A percentile compares a stretch with the other conserved stretches of the same genome.
phyloP scores from a whole-genome alignment of 1,140 invertebrate species.

The Nephotettix cincticeps region DNA sequence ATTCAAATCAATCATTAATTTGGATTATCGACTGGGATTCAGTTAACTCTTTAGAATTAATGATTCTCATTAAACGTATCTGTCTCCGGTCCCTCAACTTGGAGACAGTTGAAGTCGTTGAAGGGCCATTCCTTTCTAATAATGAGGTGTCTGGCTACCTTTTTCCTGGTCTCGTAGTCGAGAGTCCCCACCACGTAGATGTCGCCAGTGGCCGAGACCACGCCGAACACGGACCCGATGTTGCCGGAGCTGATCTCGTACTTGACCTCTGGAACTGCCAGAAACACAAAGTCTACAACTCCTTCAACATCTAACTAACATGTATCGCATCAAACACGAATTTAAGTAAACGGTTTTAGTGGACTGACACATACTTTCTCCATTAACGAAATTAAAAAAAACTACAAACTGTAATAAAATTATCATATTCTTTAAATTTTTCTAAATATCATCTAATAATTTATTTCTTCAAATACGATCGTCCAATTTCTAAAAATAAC shows the following conservation, averaged over 20 bases:
- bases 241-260: background rate
- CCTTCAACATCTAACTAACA: too few relatives aligned
- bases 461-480: too few relatives aligned
- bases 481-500: too few relatives aligned
- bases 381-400: too few relatives aligned
- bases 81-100: background rate
- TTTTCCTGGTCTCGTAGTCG: slow-evolving; percentile 2
- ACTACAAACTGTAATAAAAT: too few relatives aligned
- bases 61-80: background rate
- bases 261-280: background rate
- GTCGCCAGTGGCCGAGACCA: background rate
- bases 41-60: background rate
- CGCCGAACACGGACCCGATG: background rate
- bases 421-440: too few relatives aligned
- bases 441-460: too few relatives aligned
- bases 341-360: too few relatives aligned
- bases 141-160: background rate
- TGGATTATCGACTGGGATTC: background rate
- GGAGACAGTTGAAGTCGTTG: background rate
- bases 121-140: background rate
- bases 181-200: background rate
- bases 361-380: too few relatives aligned
- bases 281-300: too few relatives aligned
- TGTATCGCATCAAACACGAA: too few relatives aligned
- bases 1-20: background rate